Base-by-base conservation (phyloP, 2,888 invertebrate species). In the Adineta ricciae region DNA sequence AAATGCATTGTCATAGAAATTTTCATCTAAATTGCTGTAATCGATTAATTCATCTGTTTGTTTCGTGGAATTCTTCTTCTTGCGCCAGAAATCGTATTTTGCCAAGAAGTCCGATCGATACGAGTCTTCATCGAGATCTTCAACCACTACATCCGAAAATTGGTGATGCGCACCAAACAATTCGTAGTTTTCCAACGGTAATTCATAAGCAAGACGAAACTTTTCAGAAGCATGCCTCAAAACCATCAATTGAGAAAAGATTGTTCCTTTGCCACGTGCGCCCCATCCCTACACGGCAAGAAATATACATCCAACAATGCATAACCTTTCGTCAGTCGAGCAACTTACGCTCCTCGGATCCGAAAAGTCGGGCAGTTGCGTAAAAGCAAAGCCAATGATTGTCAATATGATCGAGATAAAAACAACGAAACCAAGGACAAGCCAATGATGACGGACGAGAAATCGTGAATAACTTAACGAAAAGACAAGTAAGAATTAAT, bases 201-300 rank as follows among this genome's bases (percentile, higher is more conserved):
- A 78, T 41, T 78, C 73, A 41, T 78, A 78, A 1, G 73, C 73
- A 8, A 78, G n/a, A 24, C 73, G 73, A 78, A 78, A 78, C 24
- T 24, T 78, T 78, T 78, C 73, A 2, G 73, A 78, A 38, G 73
- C 73, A 38, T 78, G 73, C 3, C 73, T 3, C 73, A 85, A 78
- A 14, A 85, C 85, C 27, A 85, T 85, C 21, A 85, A 49, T 72
- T 84, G 85, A 72, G 83, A 83, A 50, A 83, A 83, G 7, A 85
- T 54, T 46, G 85, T 85, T 16, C 85, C 83, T 73, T 54, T 36
- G 32, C 85, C 85, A 46, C 85, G 72, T 14, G 85, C 85, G 36
- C 85, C 85, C 54, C 83, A 85, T 24, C 85, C 85, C 73, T 78
- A 78, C 32, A 78, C 8, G 11, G 46, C 5, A 46, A 64, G n/a